A percentile compares a stretch with the other conserved stretches of the same genome.
Conservation (phyloP, 2,113 vertebrate species). For the Clarias gariepinus region DNA sequence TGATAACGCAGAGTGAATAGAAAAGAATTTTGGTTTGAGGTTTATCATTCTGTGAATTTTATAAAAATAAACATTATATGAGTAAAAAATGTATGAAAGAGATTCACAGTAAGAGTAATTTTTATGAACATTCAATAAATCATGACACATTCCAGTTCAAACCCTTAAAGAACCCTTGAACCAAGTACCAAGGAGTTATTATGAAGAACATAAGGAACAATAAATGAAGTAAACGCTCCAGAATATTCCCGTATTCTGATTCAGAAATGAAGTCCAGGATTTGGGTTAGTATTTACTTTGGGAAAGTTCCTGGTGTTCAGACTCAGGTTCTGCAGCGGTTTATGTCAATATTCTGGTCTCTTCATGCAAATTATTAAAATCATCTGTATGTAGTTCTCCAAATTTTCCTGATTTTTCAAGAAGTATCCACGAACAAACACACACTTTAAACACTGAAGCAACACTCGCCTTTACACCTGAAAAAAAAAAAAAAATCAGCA, state of each 20-base stretch:
- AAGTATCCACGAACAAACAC: neutral
- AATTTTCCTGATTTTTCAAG: neutral
- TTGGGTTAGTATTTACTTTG: neutral
- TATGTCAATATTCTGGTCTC: neutral
- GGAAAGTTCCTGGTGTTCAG: neutral
- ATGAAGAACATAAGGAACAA: neutral
- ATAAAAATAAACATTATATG: constrained; percentile 6
- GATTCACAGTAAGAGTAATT: neutral
- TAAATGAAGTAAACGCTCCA: neutral
- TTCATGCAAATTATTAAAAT: neutral
- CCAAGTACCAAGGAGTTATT: neutral
- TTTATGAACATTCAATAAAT: neutral
- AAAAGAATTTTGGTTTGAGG: neutral
- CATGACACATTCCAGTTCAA: neutral
- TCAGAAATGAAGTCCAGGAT: neutral
- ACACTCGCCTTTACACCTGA: neutral
- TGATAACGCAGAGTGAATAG: neutral
- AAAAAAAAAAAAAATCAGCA: neutral
- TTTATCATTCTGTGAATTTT: neutral
- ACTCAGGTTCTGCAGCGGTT: neutral
- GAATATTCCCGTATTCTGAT: neutral
- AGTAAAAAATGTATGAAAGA: neutral
- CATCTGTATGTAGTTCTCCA: neutral
- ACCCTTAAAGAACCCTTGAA: neutral
- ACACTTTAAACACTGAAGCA: neutral